Percentiles rank a stretch among this genome's conserved stretches.
These are phyloP conservation scores for Strigamia transsilvanica DNA, from an alignment of 2,888 invertebrate genomes.

Conservation along the genomic window DNA sequence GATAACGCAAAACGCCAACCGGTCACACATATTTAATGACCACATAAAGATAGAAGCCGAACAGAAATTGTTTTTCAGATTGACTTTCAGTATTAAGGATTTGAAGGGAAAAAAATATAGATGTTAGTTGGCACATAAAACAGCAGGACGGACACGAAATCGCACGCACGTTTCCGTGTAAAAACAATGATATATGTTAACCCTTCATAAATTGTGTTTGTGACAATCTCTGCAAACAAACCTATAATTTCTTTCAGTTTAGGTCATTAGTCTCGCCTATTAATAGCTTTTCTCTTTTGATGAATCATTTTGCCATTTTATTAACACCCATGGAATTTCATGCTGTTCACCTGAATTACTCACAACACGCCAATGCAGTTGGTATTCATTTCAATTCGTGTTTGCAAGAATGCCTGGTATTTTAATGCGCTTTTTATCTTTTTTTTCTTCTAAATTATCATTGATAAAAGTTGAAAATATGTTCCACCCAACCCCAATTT, in stretches of 20 bases:
- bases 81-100: not conserved
- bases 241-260: conserved; percentile 23
- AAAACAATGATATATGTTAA: conserved; percentile 30
- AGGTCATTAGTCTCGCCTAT: conserved; percentile 25
- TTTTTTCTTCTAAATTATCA: too few relatives aligned
- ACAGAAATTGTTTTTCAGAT: not conserved
- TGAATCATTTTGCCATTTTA: conserved; percentile 17
- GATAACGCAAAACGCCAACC: not conserved
- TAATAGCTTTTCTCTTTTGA: not conserved
- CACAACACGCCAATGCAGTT: conserved; percentile 10
- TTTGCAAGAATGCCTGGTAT: not conserved
- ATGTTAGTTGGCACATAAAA: not conserved
- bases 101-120: not conserved
- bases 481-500: too few relatives aligned
- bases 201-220: conserved; percentile 19
- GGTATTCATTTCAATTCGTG: not conserved
- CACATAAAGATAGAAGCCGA: not conserved
- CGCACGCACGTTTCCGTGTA: conserved; percentile 18
- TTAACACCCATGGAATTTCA: conserved; percentile 21
- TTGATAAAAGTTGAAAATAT: too few relatives aligned
- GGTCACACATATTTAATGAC: not conserved
- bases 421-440: too few relatives aligned
- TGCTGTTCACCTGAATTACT: conserved; percentile 3
- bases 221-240: conserved; percentile 20
- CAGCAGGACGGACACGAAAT: conserved; percentile 16